These are phyloP conservation scores for Monomorium pharaonis DNA, from an alignment of 1,140 invertebrate genomes.

Conservation along the genomic window DNA sequence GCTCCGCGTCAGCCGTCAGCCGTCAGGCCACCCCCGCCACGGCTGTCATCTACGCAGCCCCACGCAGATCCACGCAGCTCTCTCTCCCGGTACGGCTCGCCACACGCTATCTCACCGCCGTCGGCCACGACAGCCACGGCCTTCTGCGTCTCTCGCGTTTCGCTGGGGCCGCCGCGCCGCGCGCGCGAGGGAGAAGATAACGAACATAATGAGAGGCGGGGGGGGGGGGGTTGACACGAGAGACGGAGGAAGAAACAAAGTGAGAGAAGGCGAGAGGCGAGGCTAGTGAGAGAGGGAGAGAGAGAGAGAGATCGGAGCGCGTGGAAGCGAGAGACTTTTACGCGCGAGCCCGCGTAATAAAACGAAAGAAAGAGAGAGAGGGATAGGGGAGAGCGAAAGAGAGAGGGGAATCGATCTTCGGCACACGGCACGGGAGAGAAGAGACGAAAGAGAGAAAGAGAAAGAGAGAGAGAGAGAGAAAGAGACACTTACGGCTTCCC, in stretches of 20 bases:
- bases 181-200: constrained; percentile 23
- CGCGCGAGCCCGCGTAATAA: constrained; percentile 42
- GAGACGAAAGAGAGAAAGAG: not conserved
- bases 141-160: constrained; percentile 48
- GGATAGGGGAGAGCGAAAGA: not conserved
- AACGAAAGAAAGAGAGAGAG: constrained; percentile 29
- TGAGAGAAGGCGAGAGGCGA: not conserved
- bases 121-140: constrained; percentile 6
- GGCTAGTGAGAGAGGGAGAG: not conserved
- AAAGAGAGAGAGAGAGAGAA: constrained; percentile 9
- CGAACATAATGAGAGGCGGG: constrained; percentile 12
- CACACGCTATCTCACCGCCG: not conserved
- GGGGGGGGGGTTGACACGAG: not conserved
- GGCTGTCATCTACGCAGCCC: constrained; percentile 42
- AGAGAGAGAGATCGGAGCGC: not conserved
- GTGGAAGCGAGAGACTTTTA: constrained; percentile 48
- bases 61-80: constrained; percentile 54
- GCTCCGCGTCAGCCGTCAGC: constrained; percentile 28
- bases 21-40: constrained; percentile 25
- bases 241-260: not conserved
- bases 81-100: constrained; percentile 14
- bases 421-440: not conserved
- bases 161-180: not conserved
- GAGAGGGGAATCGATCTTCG: constrained; percentile 50
- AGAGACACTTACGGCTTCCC: constrained; percentile 59